Evolutionary conservation across 53 echinoderm and acorn worm species (phyloP).

Genomic region (Paracentrotus lividus): DNA sequence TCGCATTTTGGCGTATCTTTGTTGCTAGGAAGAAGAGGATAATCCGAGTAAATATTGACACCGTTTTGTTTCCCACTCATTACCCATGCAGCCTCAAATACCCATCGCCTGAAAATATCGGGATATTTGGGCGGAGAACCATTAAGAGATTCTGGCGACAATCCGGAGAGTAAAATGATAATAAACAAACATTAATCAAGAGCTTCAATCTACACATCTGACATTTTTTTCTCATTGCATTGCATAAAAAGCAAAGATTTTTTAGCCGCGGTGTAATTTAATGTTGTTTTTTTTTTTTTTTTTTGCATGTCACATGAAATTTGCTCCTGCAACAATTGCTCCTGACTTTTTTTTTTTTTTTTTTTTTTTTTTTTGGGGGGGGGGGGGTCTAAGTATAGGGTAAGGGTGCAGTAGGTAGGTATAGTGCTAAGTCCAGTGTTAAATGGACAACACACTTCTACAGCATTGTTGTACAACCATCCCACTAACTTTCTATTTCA

Average conservation of each 20-base stretch:
- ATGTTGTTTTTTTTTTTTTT: background rate
- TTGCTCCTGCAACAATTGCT: background rate
- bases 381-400: too few relatives aligned
- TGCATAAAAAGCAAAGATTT: background rate
- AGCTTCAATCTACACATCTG: background rate
- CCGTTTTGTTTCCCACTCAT: constrained; percentile 58
- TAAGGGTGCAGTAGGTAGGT: too few relatives aligned
- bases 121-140: background rate
- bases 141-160: background rate
- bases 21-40: constrained; percentile 49
- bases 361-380: too few relatives aligned
- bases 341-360: too few relatives aligned
- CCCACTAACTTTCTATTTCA: too few relatives aligned
- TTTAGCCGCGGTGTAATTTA: background rate
- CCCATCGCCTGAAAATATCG: background rate
- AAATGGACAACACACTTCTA: too few relatives aligned
- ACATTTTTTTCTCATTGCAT: background rate
- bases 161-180: background rate
- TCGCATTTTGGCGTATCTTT: constrained; percentile 30
- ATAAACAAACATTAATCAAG: constrained; percentile 6
- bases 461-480: too few relatives aligned
- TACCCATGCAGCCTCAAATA: background rate
- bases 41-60: constrained; percentile 54
- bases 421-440: too few relatives aligned
- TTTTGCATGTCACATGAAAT: background rate